A percentile compares a stretch with the other conserved stretches of the same genome.
These are phyloP conservation scores for Orientallactaga bullata DNA, from an alignment of 2,113 vertebrate genomes.

Conservation along the genomic window DNA sequence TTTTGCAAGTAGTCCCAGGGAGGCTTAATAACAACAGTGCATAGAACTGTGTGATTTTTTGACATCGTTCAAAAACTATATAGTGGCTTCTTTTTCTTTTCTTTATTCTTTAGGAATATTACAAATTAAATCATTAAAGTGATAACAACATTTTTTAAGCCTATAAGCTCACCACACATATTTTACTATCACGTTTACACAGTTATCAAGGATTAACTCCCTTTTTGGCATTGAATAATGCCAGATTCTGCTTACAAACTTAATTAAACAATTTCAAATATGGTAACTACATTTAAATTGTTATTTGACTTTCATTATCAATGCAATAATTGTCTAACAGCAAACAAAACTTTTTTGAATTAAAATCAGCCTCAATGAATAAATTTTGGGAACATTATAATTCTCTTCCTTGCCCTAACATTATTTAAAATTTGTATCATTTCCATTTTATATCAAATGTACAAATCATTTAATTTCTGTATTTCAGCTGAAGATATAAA, in stretches of 20 bases:
- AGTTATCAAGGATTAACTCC: neutral
- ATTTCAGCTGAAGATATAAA: neutral
- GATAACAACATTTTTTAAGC: neutral
- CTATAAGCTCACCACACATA: neutral
- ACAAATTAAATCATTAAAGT: neutral
- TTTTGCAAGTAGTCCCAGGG: neutral
- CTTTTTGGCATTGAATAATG: neutral
- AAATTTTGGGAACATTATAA: neutral
- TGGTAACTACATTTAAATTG: conserved; percentile 43
- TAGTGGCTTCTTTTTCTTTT: neutral
- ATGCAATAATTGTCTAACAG: neutral
- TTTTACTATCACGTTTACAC: neutral
- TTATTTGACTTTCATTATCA: neutral
- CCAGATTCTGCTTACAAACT: neutral
- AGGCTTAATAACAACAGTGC: neutral
- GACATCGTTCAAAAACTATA: neutral
- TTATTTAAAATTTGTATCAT: neutral
- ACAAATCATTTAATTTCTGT: neutral
- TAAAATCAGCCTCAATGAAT: neutral
- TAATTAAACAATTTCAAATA: conserved; percentile 44
- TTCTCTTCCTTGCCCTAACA: neutral
- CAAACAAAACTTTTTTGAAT: conserved; percentile 45
- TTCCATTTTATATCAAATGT: neutral
- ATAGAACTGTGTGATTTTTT: neutral
- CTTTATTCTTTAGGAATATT: neutral